Evolutionary conservation across 2,888 invertebrate species (phyloP).

Genomic region (Schrankia costaestrigalis): DNA sequence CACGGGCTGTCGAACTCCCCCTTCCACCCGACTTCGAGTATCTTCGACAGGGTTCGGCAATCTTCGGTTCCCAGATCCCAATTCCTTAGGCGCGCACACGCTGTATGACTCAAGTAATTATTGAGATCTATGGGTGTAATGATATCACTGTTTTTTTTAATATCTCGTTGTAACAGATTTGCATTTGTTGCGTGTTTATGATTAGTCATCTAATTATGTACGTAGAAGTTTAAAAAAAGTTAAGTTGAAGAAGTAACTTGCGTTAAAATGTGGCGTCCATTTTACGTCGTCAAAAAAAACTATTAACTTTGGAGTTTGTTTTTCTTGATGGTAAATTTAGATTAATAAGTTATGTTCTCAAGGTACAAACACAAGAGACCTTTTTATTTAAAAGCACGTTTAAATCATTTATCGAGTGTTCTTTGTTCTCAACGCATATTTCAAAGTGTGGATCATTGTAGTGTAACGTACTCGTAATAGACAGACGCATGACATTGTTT

Average conservation of each 20-base stretch:
- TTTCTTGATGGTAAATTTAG: too few species aligned
- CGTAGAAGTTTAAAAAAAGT: constrained; percentile 18
- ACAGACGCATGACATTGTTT: constrained; percentile 31
- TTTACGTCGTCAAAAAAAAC: too few species aligned
- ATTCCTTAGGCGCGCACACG: constrained; percentile 50
- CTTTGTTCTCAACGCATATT: constrained; percentile 28
- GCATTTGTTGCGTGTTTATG: constrained; percentile 25
- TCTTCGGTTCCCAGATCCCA: constrained; percentile 43
- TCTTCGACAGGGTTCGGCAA: constrained; percentile 51
- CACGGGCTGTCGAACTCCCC: constrained; percentile 61
- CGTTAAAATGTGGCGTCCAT: too few species aligned
- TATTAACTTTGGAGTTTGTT: constrained; percentile 11
- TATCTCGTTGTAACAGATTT: constrained; percentile 42
- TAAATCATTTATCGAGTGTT: background rate
- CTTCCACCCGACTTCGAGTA: constrained; percentile 51
- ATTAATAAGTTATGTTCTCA: too few species aligned
- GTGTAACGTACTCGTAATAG: constrained; percentile 24
- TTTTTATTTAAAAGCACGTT: too few species aligned
- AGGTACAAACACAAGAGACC: too few species aligned
- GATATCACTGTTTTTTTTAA: constrained; percentile 49
- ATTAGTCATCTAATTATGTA: constrained; percentile 33
- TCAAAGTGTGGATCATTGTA: constrained; percentile 26
- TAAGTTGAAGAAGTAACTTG: constrained; percentile 20
- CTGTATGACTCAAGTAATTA: constrained; percentile 52
- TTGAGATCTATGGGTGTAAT: constrained; percentile 53